Percentiles rank a stretch among this genome's conserved stretches.
These are phyloP conservation scores for Heterodera schachtii DNA, from an alignment of 1,140 invertebrate species.

Conservation along the genomic window DNA sequence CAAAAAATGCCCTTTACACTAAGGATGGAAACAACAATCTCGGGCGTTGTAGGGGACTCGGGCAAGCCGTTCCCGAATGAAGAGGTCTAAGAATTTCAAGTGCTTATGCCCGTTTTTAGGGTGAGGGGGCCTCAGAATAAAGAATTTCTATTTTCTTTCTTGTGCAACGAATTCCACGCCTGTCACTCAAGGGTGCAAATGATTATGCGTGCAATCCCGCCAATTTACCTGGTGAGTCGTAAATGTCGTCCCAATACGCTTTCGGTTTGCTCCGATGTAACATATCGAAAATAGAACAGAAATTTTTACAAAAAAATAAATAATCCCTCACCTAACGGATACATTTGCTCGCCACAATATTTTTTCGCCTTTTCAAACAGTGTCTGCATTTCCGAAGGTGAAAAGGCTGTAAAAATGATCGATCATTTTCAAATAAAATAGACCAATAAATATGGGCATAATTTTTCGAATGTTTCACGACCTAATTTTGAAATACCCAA, in stretches of 20 bases:
- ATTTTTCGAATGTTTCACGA: too few species aligned
- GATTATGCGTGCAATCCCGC: background rate
- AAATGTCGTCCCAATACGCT: constrained; percentile 57
- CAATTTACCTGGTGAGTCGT: constrained; percentile 20
- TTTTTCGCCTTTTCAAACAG: background rate
- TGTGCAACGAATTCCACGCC: too few species aligned
- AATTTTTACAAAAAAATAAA: too few species aligned
- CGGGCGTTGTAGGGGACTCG: too few species aligned
- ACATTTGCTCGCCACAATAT: constrained; percentile 26
- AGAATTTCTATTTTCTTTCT: too few species aligned
- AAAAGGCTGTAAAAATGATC: constrained; percentile 16
- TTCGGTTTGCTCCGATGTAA: constrained; percentile 59
- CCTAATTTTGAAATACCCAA: too few species aligned
- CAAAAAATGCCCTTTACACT: background rate
- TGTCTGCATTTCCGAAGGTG: constrained; percentile 1
- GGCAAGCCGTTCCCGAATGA: too few species aligned
- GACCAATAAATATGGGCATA: background rate
- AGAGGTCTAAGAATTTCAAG: too few species aligned
- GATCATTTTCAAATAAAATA: background rate
- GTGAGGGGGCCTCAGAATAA: too few species aligned
- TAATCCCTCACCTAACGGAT: constrained; percentile 13
- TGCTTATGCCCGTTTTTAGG: too few species aligned
- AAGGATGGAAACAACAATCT: background rate
- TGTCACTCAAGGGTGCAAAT: too few species aligned
- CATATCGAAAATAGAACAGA: background rate